These are phyloP conservation scores for Nyctibius bracteatus DNA, from an alignment of 2,113 vertebrate genomes.

Conservation along the genomic window DNA sequence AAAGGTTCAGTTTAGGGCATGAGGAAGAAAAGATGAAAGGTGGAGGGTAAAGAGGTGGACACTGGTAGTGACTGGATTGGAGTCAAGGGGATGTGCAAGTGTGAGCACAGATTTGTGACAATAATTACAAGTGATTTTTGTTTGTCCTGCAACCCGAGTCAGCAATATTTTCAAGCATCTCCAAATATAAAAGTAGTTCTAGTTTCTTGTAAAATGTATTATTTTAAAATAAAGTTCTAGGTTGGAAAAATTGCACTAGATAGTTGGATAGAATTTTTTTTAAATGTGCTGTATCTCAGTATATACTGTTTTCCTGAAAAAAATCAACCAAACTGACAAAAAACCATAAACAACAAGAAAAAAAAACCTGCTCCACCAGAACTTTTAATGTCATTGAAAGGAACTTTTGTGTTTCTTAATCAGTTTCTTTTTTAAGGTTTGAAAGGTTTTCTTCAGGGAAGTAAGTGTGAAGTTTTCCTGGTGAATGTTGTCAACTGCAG, in stretches of 20 bases:
- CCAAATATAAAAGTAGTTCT: not conserved
- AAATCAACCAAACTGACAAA: not conserved
- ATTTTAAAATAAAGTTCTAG: not conserved
- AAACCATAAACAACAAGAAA: not conserved
- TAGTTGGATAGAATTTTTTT: not conserved
- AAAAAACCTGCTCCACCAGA: fast-evolving
- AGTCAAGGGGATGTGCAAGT: not conserved
- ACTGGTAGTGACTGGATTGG: not conserved
- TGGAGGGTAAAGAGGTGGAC: not conserved
- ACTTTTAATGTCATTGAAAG: not conserved
- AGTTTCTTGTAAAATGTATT: not conserved
- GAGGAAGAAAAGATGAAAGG: not conserved
- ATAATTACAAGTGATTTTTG: not conserved
- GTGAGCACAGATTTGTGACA: not conserved
- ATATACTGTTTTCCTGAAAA: not conserved
- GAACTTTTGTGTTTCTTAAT: not conserved
- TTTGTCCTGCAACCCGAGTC: not conserved
- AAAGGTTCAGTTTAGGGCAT: not conserved
- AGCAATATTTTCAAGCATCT: not conserved
- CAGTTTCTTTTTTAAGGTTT: not conserved
- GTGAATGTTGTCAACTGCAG: not conserved
- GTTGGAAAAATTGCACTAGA: not conserved
- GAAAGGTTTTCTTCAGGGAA: not conserved
- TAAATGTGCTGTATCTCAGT: not conserved
- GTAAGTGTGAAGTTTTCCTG: not conserved